Base-by-base conservation (phyloP, 2,888 invertebrate species). In the Halictus ligatus region DNA sequence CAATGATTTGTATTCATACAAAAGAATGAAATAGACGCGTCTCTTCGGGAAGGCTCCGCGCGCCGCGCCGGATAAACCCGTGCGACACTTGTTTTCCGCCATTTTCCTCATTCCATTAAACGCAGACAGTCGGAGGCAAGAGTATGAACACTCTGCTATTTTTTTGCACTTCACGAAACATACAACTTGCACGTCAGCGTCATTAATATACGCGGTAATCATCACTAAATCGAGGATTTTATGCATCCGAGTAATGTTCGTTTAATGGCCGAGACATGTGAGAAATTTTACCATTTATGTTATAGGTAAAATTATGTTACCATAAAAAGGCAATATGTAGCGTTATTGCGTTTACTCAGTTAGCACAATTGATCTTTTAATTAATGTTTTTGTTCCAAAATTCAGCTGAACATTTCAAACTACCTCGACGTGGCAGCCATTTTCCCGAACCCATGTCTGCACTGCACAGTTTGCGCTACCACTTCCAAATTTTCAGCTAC, bases 1-100 rank as follows among this genome's bases (percentile, higher is more conserved):
- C 74, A 58, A 75, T 54, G 60, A 84, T 75, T 78, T 78, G 46
- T 60, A 78, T 67, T 76, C 67, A 48, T 29, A 67, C 60, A 46
- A 13, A 46, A n/a, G 25, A 43, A 54, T 25, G 25, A 76, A 64
- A 64, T 64, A 15, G 25, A 64, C 25, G 15, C 64, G 64, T n/a
- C 54, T 21, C 54, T 54, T n/a, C 21, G 54, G n/a, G 54, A 54
- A n/a, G 54, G n/a, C 54, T n/a, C 54, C 54, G 54, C 10, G 10
- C 54, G 54, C 7, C 5, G 25, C 0, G 15, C 64, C 29, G 64
- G 29, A 15, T 6, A 29, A 29, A 29, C 64, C n/a, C 29, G 29
- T 29, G 64, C 64, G 64, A 64, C 64, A 64, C 64, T 29, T 64
- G 64, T 64, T 64, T 64, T 25, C 25, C 25, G 21, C 54, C 60